Base-by-base conservation (phyloP, 1,140 invertebrate species). In the Thaumatotibia leucotreta region DNA sequence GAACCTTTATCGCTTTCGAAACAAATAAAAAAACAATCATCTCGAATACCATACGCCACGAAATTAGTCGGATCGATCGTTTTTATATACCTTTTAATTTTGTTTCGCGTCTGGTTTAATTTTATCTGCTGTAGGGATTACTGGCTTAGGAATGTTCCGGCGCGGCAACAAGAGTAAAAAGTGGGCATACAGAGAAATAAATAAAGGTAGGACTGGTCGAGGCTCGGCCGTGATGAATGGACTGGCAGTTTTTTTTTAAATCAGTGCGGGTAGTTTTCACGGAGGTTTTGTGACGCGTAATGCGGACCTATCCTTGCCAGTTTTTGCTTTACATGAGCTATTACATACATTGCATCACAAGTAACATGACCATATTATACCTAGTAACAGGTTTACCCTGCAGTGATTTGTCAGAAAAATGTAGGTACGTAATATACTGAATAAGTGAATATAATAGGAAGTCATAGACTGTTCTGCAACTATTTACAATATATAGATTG, bases 21-120 rank as follows among this genome's bases (percentile, higher is more conserved):
- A 67, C 72, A 67, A 80, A 76, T 74, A 76, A 74, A 79, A 85
- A 72, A 79, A 78, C 79, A 80, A 76, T 79, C 76, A 66, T 73
- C 77, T 81, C 74, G 77, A 84, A 87, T 80, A 75, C 85, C 87
- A 87, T 88, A 88, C 84, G 82, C 82, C 86, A 90, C 86, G 75
- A 89, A 91, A 91, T 91, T 91, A 89, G 88, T 88, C 65, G 73
- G 77, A 82, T 84, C 86, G 86, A 88, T 84, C 80, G 82, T 84
- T 86, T 86, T 89, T 84, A 84, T 84, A 76, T 85, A 81, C 83
- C 79, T 91, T 91, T 91, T 91, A 89, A 91, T 91, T 91, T 91
- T 89, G 82, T 91, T 91, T 89, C 83, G 84, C 86, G 86, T 91
- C 88, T 91, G 86, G 84, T 89, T 91, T 91, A 89, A 91, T 89